Evolutionary conservation across 1,140 invertebrate species (phyloP).

Genomic region (Chrysomallon squamiferum): DNA sequence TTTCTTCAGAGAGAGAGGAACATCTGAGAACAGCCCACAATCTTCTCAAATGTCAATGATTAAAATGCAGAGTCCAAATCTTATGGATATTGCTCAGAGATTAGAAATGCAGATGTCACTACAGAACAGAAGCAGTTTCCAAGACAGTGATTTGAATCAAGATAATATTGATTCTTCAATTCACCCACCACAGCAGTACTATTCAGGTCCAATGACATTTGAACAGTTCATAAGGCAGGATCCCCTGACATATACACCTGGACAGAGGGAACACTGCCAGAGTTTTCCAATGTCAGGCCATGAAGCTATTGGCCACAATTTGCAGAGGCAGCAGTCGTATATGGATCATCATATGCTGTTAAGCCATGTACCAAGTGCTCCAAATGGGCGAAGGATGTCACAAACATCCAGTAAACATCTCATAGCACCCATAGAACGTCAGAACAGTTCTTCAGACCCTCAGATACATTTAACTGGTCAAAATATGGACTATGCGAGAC

Average conservation of each 20-base stretch:
- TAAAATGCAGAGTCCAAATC: not conserved
- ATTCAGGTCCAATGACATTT: not conserved
- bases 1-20: constrained; percentile 19
- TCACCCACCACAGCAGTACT: not conserved
- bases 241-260: not conserved
- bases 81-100: not conserved
- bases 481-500: constrained; percentile 1
- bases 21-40: constrained; percentile 2
- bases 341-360: constrained; percentile 30
- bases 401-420: constrained; percentile 1
- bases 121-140: constrained; percentile 3
- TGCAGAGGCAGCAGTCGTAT: not conserved
- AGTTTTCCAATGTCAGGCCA: not conserved
- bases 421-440: constrained; percentile 32
- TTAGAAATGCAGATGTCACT: not conserved
- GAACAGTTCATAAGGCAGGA: not conserved
- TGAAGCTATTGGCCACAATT: not conserved
- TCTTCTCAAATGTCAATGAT: not conserved
- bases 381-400: constrained; percentile 16
- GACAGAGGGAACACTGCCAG: not conserved
- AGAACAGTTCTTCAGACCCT: constrained; percentile 71
- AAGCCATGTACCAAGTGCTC: constrained; percentile 42
- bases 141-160: not conserved
- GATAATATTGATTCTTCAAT: not conserved
- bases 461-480: constrained; percentile 67